phyloP scores from a whole-genome alignment of 2,113 vertebrate species.

The Callorhinus ursinus region DNA sequence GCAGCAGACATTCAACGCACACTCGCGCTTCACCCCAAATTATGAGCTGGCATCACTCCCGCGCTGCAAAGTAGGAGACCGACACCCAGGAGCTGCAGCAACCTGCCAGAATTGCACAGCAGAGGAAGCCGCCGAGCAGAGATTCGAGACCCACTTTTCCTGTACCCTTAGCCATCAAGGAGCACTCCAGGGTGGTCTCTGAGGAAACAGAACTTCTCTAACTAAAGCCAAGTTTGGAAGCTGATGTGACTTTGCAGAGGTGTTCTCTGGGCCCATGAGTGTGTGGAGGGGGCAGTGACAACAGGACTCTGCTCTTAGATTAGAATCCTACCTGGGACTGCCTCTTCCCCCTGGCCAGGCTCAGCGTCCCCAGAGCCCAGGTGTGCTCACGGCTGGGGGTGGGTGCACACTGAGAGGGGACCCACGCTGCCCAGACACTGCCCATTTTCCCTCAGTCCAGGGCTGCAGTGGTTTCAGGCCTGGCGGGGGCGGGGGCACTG shows the following conservation, averaged over 20 bases:
- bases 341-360: not conserved
- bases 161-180: not conserved
- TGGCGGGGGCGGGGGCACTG: not conserved
- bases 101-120: not conserved
- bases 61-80: not conserved
- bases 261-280: not conserved
- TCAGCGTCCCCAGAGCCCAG: not conserved
- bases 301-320: not conserved
- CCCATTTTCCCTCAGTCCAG: not conserved
- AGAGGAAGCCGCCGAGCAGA: not conserved
- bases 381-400: no score
- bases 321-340: not conserved
- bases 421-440: no score
- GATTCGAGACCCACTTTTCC: not conserved
- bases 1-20: not conserved
- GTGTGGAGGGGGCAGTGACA: no score
- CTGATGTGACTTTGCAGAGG: not conserved
- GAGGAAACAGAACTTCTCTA: conserved; percentile 19
- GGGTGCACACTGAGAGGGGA: not conserved
- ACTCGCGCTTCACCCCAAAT: not conserved
- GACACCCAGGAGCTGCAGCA: not conserved
- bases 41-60: not conserved
- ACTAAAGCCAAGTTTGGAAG: not conserved
- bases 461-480: not conserved
- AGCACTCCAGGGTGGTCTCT: not conserved